Percentiles rank a stretch among this genome's conserved stretches.
These are phyloP conservation scores for Porphyrio hochstetteri DNA, from an alignment of 2,113 vertebrate species.

Conservation along the genomic window DNA sequence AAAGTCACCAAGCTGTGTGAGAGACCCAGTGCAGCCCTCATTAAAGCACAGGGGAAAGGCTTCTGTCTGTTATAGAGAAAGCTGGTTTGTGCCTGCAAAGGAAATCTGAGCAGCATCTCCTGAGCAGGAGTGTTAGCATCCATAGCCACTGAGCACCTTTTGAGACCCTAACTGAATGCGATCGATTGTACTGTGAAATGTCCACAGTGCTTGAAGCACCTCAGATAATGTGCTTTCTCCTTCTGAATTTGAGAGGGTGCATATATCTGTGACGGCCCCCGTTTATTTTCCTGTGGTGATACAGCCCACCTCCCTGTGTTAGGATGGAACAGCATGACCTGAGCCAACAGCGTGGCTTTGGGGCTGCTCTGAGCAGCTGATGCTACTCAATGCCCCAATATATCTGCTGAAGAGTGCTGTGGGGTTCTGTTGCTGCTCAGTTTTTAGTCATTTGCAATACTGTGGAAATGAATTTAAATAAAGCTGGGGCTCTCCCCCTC, in stretches of 20 bases:
- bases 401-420: not conserved
- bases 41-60: not conserved
- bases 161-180: no score
- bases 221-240: not conserved
- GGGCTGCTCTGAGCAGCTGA: not conserved
- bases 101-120: not conserved
- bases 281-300: not conserved
- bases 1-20: not conserved
- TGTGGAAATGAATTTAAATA: not conserved
- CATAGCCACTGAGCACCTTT: rapidly evolving
- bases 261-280: not conserved
- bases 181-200: no score
- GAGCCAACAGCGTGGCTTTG: not conserved
- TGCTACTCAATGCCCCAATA: rapidly evolving
- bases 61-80: not conserved
- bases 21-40: not conserved
- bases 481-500: no score
- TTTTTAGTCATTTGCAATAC: not conserved
- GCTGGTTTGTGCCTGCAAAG: not conserved
- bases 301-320: rapidly evolving
- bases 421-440: not conserved
- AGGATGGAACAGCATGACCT: rapidly evolving
- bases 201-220: not conserved
- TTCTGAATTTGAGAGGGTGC: not conserved
- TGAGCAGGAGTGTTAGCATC: not conserved